Evolutionary conservation across 2,113 vertebrate species (phyloP), one percentile per base, ranked within the genome.

Genomic region (Ochotona princeps): DNA sequence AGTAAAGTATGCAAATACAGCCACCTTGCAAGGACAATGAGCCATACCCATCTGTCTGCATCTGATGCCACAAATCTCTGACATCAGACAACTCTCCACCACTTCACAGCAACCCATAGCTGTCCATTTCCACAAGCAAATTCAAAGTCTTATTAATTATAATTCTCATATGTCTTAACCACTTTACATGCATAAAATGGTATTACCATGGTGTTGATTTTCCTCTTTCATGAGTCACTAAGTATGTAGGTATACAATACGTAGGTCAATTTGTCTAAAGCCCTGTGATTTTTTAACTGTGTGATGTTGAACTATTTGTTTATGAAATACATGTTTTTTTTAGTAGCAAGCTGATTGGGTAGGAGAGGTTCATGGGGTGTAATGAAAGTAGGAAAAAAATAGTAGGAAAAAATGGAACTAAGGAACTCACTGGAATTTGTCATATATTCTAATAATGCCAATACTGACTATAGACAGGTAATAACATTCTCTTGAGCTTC

Each of bases 21-120:
- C 17, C 8, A 17, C 4, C 4, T 57, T 13, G 10, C 23, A 0
- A 1, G 44, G 13, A 8, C 23, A 5, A 1, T 1, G n/a, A 44
- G 32, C 67, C 66, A 11, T 18, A 17, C 26, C 12, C 20, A 0
- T 0, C 20, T 35, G 9, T 5, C 20, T 35, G 9, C 3, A 18
- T 20, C 54, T 81, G 82, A 2, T 9, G 2, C 51, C 2, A 66
- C 3, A 7, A 1, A 7, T 15, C 54, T 66, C 8, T 44, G 11
- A 26, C 21, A 30, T 26, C 49, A 83, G 14, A 63, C 35, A 63
- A 17, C 0, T 1, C 13, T 44, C 49, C 0, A 18, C 9, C 1
- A 11, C n/a, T 25, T 18, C 10, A 20, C 8, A 15, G 2, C 9
- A 35, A 23, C 21, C 12, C 51, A 38, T 12, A 75, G 60, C 8